Evolutionary conservation across 2,113 vertebrate species (phyloP), one percentile per base, ranked within the genome.

Genomic region (Hystrix cristata): DNA sequence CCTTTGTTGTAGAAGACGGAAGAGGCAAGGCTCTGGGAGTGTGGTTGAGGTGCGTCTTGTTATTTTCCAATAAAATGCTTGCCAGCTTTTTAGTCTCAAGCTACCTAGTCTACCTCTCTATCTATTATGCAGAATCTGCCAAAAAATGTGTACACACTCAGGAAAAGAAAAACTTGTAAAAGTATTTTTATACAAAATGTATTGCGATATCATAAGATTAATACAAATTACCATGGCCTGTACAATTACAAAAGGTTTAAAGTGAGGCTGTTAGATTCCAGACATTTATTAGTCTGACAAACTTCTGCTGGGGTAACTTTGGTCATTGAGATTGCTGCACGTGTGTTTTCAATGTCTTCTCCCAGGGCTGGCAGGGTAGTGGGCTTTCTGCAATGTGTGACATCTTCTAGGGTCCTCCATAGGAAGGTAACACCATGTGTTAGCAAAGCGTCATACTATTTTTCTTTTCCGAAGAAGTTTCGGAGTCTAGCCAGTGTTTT

Each of bases 21-120:
- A 15, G 1, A 51, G 14, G 4, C 19, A 76, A 83, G 18, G 2
- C 25, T 13, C 5, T 71, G 53, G 18, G 10, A 15, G 8, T 82
- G 2, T 62, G 48, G 27, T 23, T 21, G 34, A 88, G 46, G 29
- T 65, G n/a, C 21, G 12, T 31, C 19, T 65, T 15, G 5, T 15
- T 85, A 85, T 82, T 95, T 89, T 43, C 48, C 3, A 88, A 69
- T 57, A 43, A 95, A 87, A 78, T 29, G 15, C 34, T 59, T 64
- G 72, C 46, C 27, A 81, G 1, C 0, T 25, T 86, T 88, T 81
- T 53, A 34, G 21, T 60, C 10, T 51, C 87, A 34, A 25, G 13
- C 5, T 59, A 29, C 14, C 7, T 78, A 59, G 8, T 62, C 8
- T 79, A n/a, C 5, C 25, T 94, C 72, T 57, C 25, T 84, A 62